Evolutionary conservation across 2,113 vertebrate genomes (phyloP), one percentile per base, ranked within the genome.

Genomic region (Syngnathus scovelli): DNA sequence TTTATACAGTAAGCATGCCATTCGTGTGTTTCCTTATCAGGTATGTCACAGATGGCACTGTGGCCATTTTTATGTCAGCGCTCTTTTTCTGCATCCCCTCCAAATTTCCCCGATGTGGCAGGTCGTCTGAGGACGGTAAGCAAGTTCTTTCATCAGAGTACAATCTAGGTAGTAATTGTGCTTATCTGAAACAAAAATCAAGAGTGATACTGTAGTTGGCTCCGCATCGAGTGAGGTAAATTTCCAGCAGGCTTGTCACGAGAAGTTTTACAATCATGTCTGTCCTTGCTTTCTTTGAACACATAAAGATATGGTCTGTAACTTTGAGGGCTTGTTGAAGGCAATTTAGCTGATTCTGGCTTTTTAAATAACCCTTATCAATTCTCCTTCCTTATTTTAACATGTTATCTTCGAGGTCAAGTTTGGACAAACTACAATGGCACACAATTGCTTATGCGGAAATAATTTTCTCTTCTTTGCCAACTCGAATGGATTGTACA

Each of bases 1-100:
- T 54, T 39, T 33, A 33, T 44, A 18, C 0, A 7, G 44, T 1
- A 54, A 64, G 16, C 33, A 8, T 16, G 46, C 13, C 51, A 49
- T 61, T 7, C 37, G 38, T 7, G 1, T 68, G 37, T 46, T 79
- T 48, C 61, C 69, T 65, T 10, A 41, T 51, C 89, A 97, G 94
- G 74, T 92, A 80, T 5, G 87, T 92, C 52, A 94, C 93, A 0
- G 94, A 98, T 46, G 93, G 92, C 3, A 95, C 94, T 0, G 92
- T 94, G 10, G 92, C 92, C 77, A 86, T 96, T 39, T 90, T 97
- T 64, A 84, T 94, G 58, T 61, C 90, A 0, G 0, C 92, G 12
- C 19, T 94, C 74, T 64, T 96, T 81, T 96, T 96, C 84, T 61
- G 92, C 23, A 64, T 95, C 55, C 94, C 93, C 2, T 91, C 93